Evolutionary conservation across 2,797 vertebrate species (phyloP).

Genomic region (Epinephelus coioides): DNA sequence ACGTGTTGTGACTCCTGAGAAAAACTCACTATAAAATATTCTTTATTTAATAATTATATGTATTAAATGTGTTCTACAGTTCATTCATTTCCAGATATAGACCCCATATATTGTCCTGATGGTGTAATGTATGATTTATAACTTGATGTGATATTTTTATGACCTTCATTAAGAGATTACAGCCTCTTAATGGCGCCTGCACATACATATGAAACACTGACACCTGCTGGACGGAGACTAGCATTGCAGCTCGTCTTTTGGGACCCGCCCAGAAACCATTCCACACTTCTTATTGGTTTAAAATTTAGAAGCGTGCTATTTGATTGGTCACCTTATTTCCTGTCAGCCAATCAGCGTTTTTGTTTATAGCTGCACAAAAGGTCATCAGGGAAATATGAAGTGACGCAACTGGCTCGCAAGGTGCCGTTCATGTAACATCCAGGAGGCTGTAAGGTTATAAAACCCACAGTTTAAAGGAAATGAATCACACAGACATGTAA

Average conservation of each 20-base stretch:
- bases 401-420: background rate
- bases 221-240: slow-evolving; percentile 46
- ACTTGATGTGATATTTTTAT: no score
- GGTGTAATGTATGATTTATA: no score
- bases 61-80: no score
- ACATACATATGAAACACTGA: slow-evolving; percentile 25
- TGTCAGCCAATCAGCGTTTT: slow-evolving; percentile 34
- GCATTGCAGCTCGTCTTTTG: background rate
- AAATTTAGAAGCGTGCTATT: rapidly evolving
- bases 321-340: slow-evolving; percentile 49
- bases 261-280: slow-evolving; percentile 20
- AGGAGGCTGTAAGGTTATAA: rapidly evolving
- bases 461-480: background rate
- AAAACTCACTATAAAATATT: no score
- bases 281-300: slow-evolving; percentile 57
- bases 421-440: rapidly evolving
- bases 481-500: background rate
- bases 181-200: no score
- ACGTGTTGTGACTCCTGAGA: no score
- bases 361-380: slow-evolving; percentile 33
- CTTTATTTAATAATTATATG: no score
- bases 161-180: no score
- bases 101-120: no score
- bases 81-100: no score
- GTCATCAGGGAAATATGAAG: background rate